Percentiles rank a stretch among this genome's conserved stretches.
These are phyloP conservation scores for Rhagophthalmus giganteus DNA, from an alignment of 2,888 invertebrate genomes.

Conservation along the genomic window DNA sequence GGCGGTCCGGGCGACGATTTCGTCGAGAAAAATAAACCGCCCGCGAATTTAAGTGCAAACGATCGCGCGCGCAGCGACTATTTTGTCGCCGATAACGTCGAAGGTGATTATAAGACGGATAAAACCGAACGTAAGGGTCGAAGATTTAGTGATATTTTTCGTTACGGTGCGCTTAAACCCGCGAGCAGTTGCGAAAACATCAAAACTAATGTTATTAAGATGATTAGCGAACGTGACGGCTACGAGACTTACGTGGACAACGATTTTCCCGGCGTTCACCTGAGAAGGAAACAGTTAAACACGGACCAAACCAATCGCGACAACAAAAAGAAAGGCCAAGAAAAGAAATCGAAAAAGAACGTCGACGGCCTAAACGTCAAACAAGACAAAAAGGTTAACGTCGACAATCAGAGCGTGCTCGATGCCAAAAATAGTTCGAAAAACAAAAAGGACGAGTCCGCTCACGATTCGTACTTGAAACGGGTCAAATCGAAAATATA, in stretches of 20 bases:
- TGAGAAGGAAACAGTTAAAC: conserved; percentile 14
- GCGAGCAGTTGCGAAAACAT: conserved; percentile 46
- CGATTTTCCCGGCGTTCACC: conserved; percentile 30
- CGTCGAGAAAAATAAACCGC: conserved; percentile 32
- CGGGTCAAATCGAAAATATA: conserved; percentile 54
- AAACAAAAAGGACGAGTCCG: conserved; percentile 21
- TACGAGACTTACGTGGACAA: conserved; percentile 37
- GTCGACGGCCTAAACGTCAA: conserved; percentile 7
- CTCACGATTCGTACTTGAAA: conserved; percentile 48
- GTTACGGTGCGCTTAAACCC: conserved; percentile 36
- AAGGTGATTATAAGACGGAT: conserved; percentile 9
- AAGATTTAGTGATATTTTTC: conserved; percentile 52
- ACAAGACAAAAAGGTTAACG: conserved; percentile 16
- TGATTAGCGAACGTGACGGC: conserved; percentile 7
- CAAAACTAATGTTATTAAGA: conserved; percentile 36
- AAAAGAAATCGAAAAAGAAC: neutral
- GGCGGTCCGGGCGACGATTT: conserved; percentile 33
- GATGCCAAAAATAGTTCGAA: conserved; percentile 23
- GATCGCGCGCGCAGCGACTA: conserved; percentile 45
- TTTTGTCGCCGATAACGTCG: conserved; percentile 40
- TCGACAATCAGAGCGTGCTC: conserved; percentile 8
- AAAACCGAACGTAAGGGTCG: conserved; percentile 42
- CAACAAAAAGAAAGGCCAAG: neutral
- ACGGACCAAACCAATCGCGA: neutral
- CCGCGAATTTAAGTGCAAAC: conserved; percentile 19